Evolutionary conservation across 1,140 invertebrate genomes (phyloP), one percentile per base, ranked within the genome.

Genomic region (Hormaphis cornu): DNA sequence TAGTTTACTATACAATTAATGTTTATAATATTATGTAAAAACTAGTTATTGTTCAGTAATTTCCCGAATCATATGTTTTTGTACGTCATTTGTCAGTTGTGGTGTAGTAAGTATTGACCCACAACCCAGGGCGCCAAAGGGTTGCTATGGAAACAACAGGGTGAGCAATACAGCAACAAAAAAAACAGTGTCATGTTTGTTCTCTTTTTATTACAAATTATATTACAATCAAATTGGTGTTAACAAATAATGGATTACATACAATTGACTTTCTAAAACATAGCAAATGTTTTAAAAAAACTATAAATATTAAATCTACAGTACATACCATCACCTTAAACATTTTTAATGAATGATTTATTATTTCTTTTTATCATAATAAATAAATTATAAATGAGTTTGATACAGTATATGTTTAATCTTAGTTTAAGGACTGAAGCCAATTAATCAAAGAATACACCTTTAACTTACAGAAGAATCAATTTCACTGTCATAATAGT

Each of bases 191-290:
- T n/a, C n/a, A n/a, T n/a, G n/a, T 18, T 20, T 48, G 2, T 46
- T 35, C 12, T 48, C 35, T 69, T 52, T 24, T 50, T 33, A 37
- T 44, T 54, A 54, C 30, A 54, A 53, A 54, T 66, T 30, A n/a
- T 37, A 69, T 52, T 69, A 69, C 2, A 52, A 37, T 69, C 50
- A 69, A 70, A 37, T 70, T 58, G 37, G 16, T 40, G 40, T 71
- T 63, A 44, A 63, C 40, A 63, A 63, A 24, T 6, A 12, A 56
- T 56, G 33, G 33, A 35, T 58, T 58, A 58, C 14, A 58, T 40
- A 40, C 37, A 44, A 63, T 44, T 61, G 44, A n/a, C 35, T 30
- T 42, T 40, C 14, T 40, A 59, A 59, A 42, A 59, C 35, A 59
- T 40, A 40, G 24, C 5, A 18, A 9, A 61, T 44, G 26, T 58